A percentile compares a stretch with the other conserved stretches of the same genome.
Conservation (phyloP, 2,888 invertebrate species). For the Spisula solida region DNA sequence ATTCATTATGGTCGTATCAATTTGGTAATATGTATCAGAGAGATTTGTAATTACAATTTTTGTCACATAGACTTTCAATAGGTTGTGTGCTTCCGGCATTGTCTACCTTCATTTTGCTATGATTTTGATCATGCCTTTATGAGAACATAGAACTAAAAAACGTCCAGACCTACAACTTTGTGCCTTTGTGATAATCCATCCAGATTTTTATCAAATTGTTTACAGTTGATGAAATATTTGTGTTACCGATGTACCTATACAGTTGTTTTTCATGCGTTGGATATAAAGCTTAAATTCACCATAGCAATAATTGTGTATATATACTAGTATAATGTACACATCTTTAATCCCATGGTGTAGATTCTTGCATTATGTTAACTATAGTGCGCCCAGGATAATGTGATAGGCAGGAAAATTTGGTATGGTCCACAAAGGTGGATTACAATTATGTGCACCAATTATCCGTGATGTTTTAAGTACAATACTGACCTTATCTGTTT, state of each 20-base stretch:
- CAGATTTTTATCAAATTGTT: constrained; percentile 11
- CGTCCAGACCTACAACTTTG: neutral
- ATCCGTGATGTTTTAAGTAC: too few species aligned
- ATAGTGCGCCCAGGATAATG: too few species aligned
- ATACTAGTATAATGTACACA: too few species aligned
- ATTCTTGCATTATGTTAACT: too few species aligned
- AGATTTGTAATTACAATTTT: neutral
- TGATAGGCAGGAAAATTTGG: too few species aligned
- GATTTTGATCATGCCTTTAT: neutral
- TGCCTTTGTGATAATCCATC: constrained; percentile 25
- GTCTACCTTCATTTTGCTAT: neutral
- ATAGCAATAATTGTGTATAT: too few species aligned
- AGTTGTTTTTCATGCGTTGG: neutral
- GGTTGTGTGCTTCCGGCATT: neutral
- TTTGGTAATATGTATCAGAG: neutral
- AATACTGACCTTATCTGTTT: too few species aligned
- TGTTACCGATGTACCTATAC: neutral
- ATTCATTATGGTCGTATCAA: neutral
- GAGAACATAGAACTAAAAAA: neutral
- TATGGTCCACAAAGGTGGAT: too few species aligned
- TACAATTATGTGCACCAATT: too few species aligned
- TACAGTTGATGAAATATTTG: neutral
- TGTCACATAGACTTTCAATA: neutral
- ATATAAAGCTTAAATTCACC: too few species aligned
- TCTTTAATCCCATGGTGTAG: too few species aligned